Base-by-base conservation (phyloP, 2,888 invertebrate species). In the Eumacrocentrus americanus region DNA sequence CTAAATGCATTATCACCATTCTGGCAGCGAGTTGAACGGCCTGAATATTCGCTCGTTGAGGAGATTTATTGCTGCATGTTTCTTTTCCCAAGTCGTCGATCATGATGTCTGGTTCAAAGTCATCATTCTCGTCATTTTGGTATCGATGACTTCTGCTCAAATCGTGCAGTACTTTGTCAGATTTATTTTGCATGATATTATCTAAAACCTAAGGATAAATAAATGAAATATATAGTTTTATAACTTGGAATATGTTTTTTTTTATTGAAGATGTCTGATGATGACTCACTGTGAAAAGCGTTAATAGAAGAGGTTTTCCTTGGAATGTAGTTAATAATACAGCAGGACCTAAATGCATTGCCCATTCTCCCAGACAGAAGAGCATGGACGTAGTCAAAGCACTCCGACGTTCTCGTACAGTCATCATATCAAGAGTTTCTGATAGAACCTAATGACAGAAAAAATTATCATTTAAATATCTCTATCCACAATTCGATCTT, bases 311-410 rank as follows among this genome's bases (percentile, higher is more conserved):
- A 47, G 85, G 80, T 66, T 83, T 83, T 20, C 81, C 83, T 56
- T 83, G 86, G 22, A 82, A 83, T 59, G 85, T 82, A 37, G 85
- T 82, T 75, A 90, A 80, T 66, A 91, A 83, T 51, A 87, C 82
- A n/a, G 81, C 73, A 0, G 88, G 87, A 0, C 91, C 91, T 69
- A 96, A 87, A 48, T 90, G 86, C 87, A 97, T 94, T 57, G 95
- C 95, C 89, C 95, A 96, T 82, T 97, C 96, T 0, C 95, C 94
- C 62, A 98, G 84, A 76, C 95, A 94, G 58, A 96, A 87, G 72
- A 97, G 86, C 69, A 96, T 84, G 0, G 94, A 91, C 25, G 91
- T 89, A 11, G 91, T 86, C 57, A 94, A 81, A 60, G 92, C 87
- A 42, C 74, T 75, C 18, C 77, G 77, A 53, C 79, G 78, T 58